These are phyloP conservation scores for Etheostoma perlongum DNA, from an alignment of 2,797 vertebrate genomes.

Conservation along the genomic window DNA sequence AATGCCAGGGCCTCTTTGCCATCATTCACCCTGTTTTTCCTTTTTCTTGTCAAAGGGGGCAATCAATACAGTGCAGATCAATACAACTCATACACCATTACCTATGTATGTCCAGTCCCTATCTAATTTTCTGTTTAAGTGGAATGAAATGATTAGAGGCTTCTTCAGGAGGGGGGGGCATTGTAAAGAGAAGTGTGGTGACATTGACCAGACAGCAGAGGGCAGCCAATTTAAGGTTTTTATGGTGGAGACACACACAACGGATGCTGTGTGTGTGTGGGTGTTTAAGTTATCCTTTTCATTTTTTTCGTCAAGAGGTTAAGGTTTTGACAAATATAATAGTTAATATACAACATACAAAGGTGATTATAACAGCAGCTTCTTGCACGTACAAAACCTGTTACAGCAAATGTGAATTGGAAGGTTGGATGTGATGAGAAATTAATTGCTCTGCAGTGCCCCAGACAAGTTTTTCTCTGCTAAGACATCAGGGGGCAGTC, in stretches of 20 bases:
- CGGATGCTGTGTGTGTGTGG: slow-evolving; percentile 3
- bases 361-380: neutral
- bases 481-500: slow-evolving; percentile 73
- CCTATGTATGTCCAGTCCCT: slow-evolving; percentile 43
- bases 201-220: slow-evolving; percentile 66
- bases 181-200: slow-evolving; percentile 40
- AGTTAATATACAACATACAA: neutral
- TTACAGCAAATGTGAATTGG: neutral
- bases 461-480: slow-evolving; percentile 33
- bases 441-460: slow-evolving; percentile 52
- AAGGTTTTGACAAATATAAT: neutral
- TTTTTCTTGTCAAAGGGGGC: slow-evolving; percentile 53
- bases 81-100: slow-evolving; percentile 59
- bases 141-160: slow-evolving; percentile 54
- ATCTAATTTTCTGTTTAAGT: slow-evolving; percentile 56
- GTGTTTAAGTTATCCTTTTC: neutral
- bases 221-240: slow-evolving; percentile 58
- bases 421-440: slow-evolving; percentile 25
- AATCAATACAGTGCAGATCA: slow-evolving; percentile 61
- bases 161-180: neutral
- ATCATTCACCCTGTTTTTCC: slow-evolving; percentile 61
- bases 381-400: slow-evolving; percentile 9
- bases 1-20: slow-evolving; percentile 49
- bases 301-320: neutral
- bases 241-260: neutral